Evolutionary conservation across 2,113 vertebrate genomes (phyloP).

Genomic region (Python bivittatus): DNA sequence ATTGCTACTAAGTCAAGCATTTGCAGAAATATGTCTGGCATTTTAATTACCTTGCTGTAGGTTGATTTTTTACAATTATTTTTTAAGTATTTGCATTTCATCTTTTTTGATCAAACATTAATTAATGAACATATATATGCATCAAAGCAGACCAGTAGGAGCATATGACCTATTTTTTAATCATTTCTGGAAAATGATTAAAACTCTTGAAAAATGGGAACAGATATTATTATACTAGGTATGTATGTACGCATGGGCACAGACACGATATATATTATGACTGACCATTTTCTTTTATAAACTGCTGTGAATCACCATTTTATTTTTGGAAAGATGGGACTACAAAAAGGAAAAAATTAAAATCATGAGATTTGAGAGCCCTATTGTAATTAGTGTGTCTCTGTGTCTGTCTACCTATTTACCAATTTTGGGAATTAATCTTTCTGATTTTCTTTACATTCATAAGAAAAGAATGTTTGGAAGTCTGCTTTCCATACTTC

Average conservation of each 20-base stretch:
- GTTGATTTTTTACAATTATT: not conserved
- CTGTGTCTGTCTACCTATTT: not conserved
- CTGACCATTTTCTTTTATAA: not conserved
- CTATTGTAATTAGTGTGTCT: not conserved
- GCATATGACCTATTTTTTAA: no score
- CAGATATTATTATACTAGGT: no score
- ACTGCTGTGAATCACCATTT: not conserved
- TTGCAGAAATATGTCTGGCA: not conserved
- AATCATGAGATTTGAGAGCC: not conserved
- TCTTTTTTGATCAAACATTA: not conserved
- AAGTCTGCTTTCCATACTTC: not conserved
- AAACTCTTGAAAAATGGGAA: no score
- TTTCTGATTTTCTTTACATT: not conserved
- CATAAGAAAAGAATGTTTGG: not conserved
- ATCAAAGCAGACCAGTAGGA: not conserved
- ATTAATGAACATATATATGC: not conserved
- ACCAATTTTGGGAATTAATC: no score
- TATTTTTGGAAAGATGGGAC: not conserved
- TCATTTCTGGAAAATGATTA: no score
- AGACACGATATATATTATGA: not conserved
- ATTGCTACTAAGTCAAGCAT: not conserved
- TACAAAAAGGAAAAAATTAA: not conserved
- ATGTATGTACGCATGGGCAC: no score
- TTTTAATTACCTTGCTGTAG: not conserved
- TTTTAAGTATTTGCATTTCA: not conserved